phyloP scores from a whole-genome alignment of 2,888 invertebrate species.

The Lochmaea capreae region DNA sequence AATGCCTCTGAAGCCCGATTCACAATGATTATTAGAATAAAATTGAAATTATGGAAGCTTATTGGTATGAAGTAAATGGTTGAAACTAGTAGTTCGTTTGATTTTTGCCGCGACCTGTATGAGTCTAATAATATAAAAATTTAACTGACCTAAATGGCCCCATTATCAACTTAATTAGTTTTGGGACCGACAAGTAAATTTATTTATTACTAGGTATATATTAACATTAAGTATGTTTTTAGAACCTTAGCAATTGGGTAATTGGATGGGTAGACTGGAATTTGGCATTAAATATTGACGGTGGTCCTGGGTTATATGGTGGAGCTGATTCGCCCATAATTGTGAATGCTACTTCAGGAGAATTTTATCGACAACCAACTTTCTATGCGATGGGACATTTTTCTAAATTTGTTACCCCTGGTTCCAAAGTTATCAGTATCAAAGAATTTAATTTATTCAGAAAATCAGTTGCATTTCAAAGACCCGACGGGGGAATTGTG shows the following conservation, averaged over 20 bases:
- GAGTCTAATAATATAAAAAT: too few species aligned
- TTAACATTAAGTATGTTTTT: neutral
- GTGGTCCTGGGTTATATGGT: conserved; percentile 85
- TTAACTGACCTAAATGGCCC: too few species aligned
- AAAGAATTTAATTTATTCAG: conserved; percentile 59
- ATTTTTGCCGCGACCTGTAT: too few species aligned
- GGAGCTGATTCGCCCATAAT: conserved; percentile 85
- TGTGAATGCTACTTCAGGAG: conserved; percentile 71
- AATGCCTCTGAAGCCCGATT: too few species aligned
- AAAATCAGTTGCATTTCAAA: conserved; percentile 66
- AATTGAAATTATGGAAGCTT: too few species aligned
- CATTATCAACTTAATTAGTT: too few species aligned
- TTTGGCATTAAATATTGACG: conserved; percentile 76
- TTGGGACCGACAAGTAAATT: too few species aligned
- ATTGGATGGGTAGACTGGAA: conserved; percentile 95
- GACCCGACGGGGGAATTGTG: conserved; percentile 67
- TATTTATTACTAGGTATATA: too few species aligned
- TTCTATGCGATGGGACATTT: conserved; percentile 88
- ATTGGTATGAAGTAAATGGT: too few species aligned
- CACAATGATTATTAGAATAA: too few species aligned
- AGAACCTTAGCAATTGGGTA: conserved; percentile 48
- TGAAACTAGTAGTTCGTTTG: too few species aligned
- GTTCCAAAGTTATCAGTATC: conserved; percentile 67
- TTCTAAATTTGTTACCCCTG: conserved; percentile 73
- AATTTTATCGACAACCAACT: conserved; percentile 91